phyloP scores from a whole-genome alignment of 2,113 vertebrate genomes.

The human region DNA sequence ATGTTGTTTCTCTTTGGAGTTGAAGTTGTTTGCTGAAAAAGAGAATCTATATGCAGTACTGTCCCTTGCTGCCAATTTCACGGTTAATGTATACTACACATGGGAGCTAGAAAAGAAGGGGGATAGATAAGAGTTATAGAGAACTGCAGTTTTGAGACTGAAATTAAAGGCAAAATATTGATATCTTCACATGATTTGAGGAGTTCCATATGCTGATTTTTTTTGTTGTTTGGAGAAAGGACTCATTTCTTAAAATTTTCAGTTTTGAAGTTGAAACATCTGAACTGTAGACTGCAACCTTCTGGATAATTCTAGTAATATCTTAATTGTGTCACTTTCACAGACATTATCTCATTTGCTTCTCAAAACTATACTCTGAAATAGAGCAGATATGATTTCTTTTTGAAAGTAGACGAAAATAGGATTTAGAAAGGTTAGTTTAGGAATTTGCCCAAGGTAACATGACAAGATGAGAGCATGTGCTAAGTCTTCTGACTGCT shows the following conservation, averaged over 20 bases:
- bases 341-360: background rate
- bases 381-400: background rate
- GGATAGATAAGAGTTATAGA: background rate
- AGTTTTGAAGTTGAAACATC: conserved; percentile 1
- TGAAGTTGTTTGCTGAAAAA: background rate
- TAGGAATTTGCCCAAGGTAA: conserved; percentile 16
- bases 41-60: background rate
- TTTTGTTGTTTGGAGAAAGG: background rate
- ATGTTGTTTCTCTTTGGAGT: conserved; percentile 5
- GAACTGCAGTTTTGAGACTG: background rate
- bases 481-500: background rate
- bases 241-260: background rate
- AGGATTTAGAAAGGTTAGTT: background rate
- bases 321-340: background rate
- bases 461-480: background rate
- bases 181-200: background rate
- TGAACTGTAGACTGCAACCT: background rate
- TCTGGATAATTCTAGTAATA: background rate
- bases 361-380: conserved; percentile 16
- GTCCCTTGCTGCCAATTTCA: background rate
- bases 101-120: background rate
- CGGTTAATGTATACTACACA: background rate
- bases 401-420: conserved; percentile 28
- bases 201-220: background rate
- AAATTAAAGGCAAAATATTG: background rate